A percentile compares a stretch with the other conserved stretches of the same genome.
These are phyloP conservation scores for Steatornis caripensis DNA, from an alignment of 2,113 vertebrate species.

Conservation along the genomic window DNA sequence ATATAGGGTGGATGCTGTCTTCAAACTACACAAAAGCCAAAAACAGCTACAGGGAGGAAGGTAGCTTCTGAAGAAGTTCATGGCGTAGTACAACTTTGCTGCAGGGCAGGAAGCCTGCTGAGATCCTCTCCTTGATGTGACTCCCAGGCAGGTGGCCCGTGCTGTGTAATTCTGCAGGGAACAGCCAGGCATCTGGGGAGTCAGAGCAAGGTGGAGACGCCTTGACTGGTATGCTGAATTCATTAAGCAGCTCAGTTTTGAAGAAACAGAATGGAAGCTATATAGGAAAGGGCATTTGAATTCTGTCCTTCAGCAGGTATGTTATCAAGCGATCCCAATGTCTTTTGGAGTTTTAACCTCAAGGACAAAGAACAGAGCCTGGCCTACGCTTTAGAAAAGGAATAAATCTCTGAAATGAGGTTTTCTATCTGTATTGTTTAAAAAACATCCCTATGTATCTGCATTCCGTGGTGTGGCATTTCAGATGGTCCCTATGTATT, in stretches of 20 bases:
- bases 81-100: neutral
- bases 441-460: neutral
- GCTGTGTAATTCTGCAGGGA: neutral
- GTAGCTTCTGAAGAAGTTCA: neutral
- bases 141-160: neutral
- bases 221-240: neutral
- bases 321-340: neutral
- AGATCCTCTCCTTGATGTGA: neutral
- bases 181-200: neutral
- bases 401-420: neutral
- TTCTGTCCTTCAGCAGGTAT: neutral
- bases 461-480: accelerated
- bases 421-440: neutral
- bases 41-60: neutral
- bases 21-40: neutral
- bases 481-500: neutral
- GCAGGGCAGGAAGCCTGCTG: neutral
- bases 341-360: neutral
- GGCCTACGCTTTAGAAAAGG: neutral
- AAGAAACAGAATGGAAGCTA: neutral
- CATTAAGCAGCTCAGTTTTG: neutral
- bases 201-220: neutral
- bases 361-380: neutral
- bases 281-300: neutral
- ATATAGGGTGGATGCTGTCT: accelerated